Evolutionary conservation across 1,140 invertebrate species (phyloP).

Genomic region (Cryptotermes secundus): DNA sequence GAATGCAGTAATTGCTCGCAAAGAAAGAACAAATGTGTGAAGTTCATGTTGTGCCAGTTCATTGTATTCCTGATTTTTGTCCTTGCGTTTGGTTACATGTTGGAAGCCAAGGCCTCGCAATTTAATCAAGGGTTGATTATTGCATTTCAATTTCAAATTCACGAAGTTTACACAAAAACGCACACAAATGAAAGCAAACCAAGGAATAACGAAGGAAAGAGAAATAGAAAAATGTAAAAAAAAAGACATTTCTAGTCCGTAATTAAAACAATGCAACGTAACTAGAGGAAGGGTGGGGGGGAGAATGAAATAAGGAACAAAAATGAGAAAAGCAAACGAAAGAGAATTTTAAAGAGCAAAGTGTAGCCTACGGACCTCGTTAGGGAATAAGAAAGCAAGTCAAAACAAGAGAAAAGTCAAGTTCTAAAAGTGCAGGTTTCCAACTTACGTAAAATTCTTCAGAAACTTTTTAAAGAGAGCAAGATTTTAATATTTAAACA

Average conservation of each 20-base stretch:
- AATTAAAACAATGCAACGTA: background rate
- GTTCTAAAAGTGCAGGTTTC: background rate
- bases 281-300: background rate
- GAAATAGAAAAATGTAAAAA: background rate
- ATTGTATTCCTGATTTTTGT: background rate
- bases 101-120: background rate
- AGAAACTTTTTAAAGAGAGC: background rate
- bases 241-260: background rate
- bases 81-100: background rate
- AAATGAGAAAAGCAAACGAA: constrained; percentile 8
- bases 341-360: background rate
- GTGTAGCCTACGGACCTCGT: constrained; percentile 12
- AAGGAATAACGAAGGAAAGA: background rate
- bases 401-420: constrained; percentile 14
- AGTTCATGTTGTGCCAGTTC: background rate
- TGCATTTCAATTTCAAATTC: constrained; percentile 7
- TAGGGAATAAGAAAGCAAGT: background rate
- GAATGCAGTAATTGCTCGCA: no score
- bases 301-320: background rate
- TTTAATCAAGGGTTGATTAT: background rate
- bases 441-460: background rate
- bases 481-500: background rate
- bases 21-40: no score
- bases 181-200: background rate
- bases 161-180: background rate